phyloP scores from a whole-genome alignment of 2,888 invertebrate species.

The Saturnia pavonia region DNA sequence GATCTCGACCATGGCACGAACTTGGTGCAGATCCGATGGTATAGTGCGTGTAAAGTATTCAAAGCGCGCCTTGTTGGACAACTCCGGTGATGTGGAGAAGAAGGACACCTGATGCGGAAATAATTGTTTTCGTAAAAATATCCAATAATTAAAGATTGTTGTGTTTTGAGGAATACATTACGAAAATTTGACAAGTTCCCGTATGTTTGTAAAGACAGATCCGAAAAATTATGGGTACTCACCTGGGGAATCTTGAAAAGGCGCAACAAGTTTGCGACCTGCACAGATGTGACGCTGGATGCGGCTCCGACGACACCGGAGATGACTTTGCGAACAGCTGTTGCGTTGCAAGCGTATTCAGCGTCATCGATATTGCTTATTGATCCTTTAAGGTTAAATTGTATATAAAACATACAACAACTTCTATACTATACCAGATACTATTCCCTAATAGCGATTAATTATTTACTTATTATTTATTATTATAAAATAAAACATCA shows the following conservation, averaged over 20 bases:
- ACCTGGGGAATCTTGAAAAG: slow-evolving; percentile 94
- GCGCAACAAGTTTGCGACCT: slow-evolving; percentile 91
- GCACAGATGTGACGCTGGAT: slow-evolving; percentile 97
- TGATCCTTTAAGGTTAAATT: slow-evolving; percentile 84
- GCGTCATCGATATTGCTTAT: slow-evolving; percentile 97
- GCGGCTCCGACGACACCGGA: slow-evolving; percentile 69
- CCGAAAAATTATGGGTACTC: neutral
- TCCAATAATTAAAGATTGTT: neutral
- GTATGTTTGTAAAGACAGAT: neutral
- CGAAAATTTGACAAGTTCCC: too few species aligned
- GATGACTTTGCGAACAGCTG: slow-evolving; percentile 89
- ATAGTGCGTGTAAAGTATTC: slow-evolving; percentile 97
- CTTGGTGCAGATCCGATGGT: slow-evolving; percentile 96
- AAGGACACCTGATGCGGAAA: slow-evolving; percentile 89
- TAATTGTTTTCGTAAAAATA: neutral
- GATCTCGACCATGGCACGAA: slow-evolving; percentile 97
- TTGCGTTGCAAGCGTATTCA: slow-evolving; percentile 93
- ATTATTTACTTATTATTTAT: too few species aligned
- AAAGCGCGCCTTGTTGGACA: slow-evolving; percentile 96
- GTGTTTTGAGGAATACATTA: too few species aligned
- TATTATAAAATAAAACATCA: too few species aligned
- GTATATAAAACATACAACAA: neutral
- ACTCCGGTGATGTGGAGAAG: slow-evolving; percentile 96
- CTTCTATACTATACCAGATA: too few species aligned
- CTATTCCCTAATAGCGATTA: too few species aligned